Evolutionary conservation across 2,888 invertebrate genomes (phyloP), one percentile per base, ranked within the genome.

Genomic region (Pegoplata infirma): DNA sequence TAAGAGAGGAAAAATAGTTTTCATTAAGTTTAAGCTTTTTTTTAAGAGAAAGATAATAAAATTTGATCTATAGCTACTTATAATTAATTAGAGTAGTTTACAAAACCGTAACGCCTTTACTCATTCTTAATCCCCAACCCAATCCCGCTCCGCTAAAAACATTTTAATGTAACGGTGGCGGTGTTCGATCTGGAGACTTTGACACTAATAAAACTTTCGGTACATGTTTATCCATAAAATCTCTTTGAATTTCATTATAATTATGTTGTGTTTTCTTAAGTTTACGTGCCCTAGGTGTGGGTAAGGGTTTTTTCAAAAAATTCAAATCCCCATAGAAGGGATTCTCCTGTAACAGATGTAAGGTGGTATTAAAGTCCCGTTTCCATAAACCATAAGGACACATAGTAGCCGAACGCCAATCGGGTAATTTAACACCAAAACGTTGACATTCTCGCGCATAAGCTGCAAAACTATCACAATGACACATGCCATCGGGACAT

Each of bases 391-490:
- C 90, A 90, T 85, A 63, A 32, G 91, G 92, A 85, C 96, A 96
- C 86, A 92, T 92, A 61, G 94, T 93, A 14, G 91, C 91, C 56
- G 91, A 91, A 76, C 93, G 91, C 97, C 97, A 97, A 81, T 93
- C 92, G 0, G 91, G 91, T 56, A 95, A 90, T 76, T 92, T 91
- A 0, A 94, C 94, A 0, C 96, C 96, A 46, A 95, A 89, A 19
- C 96, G 91, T 80, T 93, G 92, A 86, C 98, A 98, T 88, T 96
- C 96, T 81, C 96, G 93, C 0, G 95, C 95, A 86, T 97, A 98
- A 2, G 97, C 97, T 67, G 94, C 93, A 85, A 97, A 93, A 78
- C 96, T 95, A 82, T 97, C 96, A 89, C 98, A 98, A 87, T 97
- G 95, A 84, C 98, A 98, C 84, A 92, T 92, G 73, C 92, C 92